Percentiles rank a stretch among this genome's conserved stretches.
Evolutionary conservation across 2,888 invertebrate species (phyloP).

Genomic region (Piscicola geometra): DNA sequence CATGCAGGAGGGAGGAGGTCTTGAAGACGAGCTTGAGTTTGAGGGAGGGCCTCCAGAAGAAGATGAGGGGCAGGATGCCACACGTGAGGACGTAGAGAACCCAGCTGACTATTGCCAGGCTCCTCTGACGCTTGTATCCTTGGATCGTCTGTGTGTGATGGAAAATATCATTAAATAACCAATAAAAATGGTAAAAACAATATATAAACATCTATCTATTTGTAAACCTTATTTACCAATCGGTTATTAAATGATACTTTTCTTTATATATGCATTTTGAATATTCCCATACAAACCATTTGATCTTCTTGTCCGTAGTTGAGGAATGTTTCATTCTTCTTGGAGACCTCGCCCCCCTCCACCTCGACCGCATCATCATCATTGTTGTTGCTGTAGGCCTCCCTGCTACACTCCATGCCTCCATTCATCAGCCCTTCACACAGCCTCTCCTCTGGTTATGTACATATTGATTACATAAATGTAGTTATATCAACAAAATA

Average conservation of each 20-base stretch:
- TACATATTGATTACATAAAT: too few relatives aligned
- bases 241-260: too few relatives aligned
- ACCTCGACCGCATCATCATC: background rate
- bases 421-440: slow-evolving; percentile 5
- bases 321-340: background rate
- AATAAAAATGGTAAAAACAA: background rate
- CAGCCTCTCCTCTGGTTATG: too few relatives aligned
- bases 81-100: background rate
- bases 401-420: background rate
- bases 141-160: background rate
- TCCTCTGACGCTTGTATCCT: background rate
- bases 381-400: background rate
- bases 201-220: too few relatives aligned
- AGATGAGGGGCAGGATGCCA: background rate
- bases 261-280: too few relatives aligned
- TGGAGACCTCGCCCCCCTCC: background rate
- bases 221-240: too few relatives aligned
- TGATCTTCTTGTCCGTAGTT: slow-evolving; percentile 18
- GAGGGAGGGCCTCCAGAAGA: slow-evolving; percentile 3
- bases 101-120: background rate
- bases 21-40: background rate
- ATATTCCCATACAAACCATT: background rate
- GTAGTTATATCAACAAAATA: too few relatives aligned
- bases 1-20: background rate
- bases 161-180: background rate